phyloP scores from a whole-genome alignment of 1,140 invertebrate genomes.

The Lysiphlebus fabarum region DNA sequence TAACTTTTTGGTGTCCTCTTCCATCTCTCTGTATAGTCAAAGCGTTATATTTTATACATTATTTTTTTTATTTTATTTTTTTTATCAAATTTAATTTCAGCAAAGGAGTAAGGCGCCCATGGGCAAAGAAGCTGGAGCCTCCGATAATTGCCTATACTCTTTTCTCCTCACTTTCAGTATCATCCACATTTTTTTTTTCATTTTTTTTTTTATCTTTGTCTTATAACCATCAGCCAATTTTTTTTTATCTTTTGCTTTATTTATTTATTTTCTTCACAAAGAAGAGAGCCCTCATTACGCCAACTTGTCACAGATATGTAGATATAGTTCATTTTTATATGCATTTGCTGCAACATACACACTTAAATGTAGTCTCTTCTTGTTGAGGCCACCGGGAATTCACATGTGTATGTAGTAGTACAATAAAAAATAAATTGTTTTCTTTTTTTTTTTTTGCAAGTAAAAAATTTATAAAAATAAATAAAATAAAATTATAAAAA shows the following conservation, averaged over 20 bases:
- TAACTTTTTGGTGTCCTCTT: conserved; percentile 28
- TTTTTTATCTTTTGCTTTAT: too few species aligned
- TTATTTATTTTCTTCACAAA: conserved; percentile 33
- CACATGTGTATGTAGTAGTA: background rate
- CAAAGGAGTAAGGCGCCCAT: conserved; percentile 12
- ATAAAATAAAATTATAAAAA: too few species aligned
- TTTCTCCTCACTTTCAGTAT: background rate
- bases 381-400: conserved; percentile 5
- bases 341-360: background rate
- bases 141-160: conserved; percentile 38
- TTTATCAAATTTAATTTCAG: conserved; percentile 25
- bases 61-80: conserved; percentile 24
- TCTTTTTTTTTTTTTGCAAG: background rate
- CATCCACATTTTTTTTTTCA: background rate
- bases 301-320: conserved; percentile 46
- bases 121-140: conserved; percentile 31
- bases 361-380: too few species aligned
- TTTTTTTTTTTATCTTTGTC: conserved; percentile 2
- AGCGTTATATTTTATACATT: background rate
- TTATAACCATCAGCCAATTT: too few species aligned
- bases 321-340: conserved; percentile 32
- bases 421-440: background rate
- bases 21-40: conserved; percentile 21
- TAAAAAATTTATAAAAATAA: background rate
- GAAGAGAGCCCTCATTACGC: conserved; percentile 45